These are phyloP conservation scores for Platichthys flesus DNA, from an alignment of 2,113 vertebrate genomes.

Conservation along the genomic window DNA sequence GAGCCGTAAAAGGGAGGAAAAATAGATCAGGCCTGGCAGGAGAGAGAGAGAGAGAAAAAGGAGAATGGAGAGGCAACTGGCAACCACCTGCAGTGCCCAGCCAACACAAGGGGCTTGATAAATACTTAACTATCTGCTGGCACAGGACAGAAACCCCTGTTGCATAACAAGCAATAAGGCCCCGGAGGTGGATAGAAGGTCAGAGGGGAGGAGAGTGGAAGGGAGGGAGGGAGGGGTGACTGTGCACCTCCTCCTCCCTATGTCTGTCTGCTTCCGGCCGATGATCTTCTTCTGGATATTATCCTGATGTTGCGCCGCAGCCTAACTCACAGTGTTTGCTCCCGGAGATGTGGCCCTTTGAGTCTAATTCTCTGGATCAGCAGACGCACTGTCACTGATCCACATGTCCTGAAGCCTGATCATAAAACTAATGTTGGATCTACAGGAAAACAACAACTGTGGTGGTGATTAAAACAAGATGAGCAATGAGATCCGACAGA, in stretches of 20 bases:
- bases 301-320: conserved; percentile 45
- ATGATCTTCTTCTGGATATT: conserved; percentile 29
- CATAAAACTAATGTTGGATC: background rate
- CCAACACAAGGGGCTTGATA: conserved; percentile 64
- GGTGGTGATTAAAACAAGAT: background rate
- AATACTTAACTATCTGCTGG: conserved; percentile 54
- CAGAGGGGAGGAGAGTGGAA: background rate
- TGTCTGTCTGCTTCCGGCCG: conserved; percentile 14
- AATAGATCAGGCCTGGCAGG: conserved; percentile 39
- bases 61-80: conserved; percentile 30
- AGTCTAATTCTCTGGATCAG: background rate
- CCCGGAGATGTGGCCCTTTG: background rate
- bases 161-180: conserved; percentile 49
- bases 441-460: background rate
- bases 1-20: conserved; percentile 32
- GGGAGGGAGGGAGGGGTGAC: background rate
- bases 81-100: conserved; percentile 32
- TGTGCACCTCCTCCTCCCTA: background rate
- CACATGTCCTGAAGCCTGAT: background rate
- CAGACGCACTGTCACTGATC: background rate
- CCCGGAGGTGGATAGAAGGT: conserved; percentile 21
- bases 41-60: background rate
- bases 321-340: conserved; percentile 3
- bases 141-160: conserved; percentile 53
- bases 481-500: background rate